These are phyloP conservation scores for Junonia oenone DNA, from an alignment of 2,888 invertebrate genomes.

Conservation along the genomic window DNA sequence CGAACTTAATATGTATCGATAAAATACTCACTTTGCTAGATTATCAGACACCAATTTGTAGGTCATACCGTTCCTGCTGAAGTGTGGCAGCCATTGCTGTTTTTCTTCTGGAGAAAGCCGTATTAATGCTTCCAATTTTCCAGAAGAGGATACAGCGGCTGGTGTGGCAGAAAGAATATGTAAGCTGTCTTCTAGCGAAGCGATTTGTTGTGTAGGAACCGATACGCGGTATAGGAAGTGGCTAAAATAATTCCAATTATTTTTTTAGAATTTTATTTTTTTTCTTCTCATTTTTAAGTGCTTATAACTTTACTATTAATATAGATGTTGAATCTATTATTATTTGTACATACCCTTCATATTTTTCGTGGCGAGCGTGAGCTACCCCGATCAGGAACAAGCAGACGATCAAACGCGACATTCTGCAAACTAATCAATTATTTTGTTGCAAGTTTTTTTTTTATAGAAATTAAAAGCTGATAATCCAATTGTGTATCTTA, in stretches of 20 bases:
- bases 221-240: slow-evolving; percentile 58
- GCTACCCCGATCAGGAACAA: too few species aligned
- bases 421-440: too few species aligned
- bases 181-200: slow-evolving; percentile 44
- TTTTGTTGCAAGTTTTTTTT: too few species aligned
- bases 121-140: slow-evolving; percentile 53
- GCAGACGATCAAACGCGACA: too few species aligned
- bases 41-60: slow-evolving; percentile 55
- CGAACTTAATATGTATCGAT: neutral
- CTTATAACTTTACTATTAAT: too few species aligned
- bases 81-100: slow-evolving; percentile 54
- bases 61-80: slow-evolving; percentile 44
- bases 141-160: slow-evolving; percentile 40
- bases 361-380: too few species aligned
- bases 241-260: slow-evolving; percentile 31
- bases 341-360: too few species aligned
- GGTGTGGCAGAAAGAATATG: slow-evolving; percentile 54
- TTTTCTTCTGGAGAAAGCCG: slow-evolving; percentile 55
- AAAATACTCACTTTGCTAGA: slow-evolving; percentile 57
- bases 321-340: too few species aligned
- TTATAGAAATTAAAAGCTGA: too few species aligned
- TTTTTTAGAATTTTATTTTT: neutral
- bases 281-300: too few species aligned
- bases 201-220: slow-evolving; percentile 46
- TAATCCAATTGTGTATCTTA: too few species aligned